phyloP scores from a whole-genome alignment of 2,113 vertebrate species.

The Falcunculus frontatus region DNA sequence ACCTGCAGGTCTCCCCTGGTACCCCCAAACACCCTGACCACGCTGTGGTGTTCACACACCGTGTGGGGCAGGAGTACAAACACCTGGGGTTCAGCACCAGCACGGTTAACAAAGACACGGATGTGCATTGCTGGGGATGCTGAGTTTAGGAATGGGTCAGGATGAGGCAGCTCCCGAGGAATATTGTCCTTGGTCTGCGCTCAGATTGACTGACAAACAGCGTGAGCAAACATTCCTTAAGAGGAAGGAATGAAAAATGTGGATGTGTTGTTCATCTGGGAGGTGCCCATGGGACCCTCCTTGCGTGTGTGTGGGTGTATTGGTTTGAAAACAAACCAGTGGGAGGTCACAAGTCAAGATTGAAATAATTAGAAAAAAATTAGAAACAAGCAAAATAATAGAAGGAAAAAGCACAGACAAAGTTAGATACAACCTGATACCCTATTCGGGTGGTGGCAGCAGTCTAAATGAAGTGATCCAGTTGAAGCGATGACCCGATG shows the following conservation, averaged over 20 bases:
- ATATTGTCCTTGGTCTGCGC: background rate
- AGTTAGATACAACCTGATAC: too few species aligned
- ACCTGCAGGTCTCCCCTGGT: background rate
- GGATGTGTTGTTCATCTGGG: background rate
- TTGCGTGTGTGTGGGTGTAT: background rate
- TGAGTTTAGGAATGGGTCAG: background rate
- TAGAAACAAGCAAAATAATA: too few species aligned
- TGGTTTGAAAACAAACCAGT: too few species aligned
- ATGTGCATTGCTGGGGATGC: background rate
- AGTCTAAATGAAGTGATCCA: too few species aligned
- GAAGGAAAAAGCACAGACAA: too few species aligned
- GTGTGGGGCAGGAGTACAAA: background rate
- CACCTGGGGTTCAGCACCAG: background rate
- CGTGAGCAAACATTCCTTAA: background rate
- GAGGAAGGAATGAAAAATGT: background rate
- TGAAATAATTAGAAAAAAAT: too few species aligned
- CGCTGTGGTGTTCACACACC: background rate
- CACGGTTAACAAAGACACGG: fast-evolving
- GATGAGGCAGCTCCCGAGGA: background rate
- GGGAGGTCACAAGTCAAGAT: too few species aligned
- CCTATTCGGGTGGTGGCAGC: too few species aligned
- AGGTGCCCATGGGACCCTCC: background rate
- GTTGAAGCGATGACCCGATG: too few species aligned
- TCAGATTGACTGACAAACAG: background rate
- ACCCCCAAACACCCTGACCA: fast-evolving